These are phyloP conservation scores for Mirounga angustirostris DNA, from an alignment of 2,113 vertebrate species.

Conservation along the genomic window DNA sequence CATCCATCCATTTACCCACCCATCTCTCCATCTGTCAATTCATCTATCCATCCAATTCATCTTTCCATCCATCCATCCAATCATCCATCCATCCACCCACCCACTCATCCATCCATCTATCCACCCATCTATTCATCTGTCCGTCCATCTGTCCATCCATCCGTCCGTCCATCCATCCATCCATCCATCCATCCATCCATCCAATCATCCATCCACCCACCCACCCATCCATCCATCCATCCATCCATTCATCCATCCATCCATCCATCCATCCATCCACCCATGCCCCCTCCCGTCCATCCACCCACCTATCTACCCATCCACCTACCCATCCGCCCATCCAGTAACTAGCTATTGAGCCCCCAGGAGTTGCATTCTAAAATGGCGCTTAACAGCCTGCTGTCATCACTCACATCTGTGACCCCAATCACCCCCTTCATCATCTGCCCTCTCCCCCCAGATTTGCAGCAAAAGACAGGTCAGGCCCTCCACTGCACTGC, in stretches of 20 bases:
- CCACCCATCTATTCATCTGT: neutral
- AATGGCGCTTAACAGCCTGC: no score
- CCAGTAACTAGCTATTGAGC: neutral
- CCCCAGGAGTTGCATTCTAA: neutral
- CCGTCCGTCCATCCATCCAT: neutral
- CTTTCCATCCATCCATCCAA: rapidly evolving
- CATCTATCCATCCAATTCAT: neutral
- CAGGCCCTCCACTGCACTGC: no score
- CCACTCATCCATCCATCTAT: no score
- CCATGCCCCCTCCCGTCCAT: rapidly evolving
- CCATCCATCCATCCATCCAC: neutral
- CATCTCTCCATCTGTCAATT: neutral
- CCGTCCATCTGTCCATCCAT: neutral
- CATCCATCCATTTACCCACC: no score
- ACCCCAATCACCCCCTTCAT: rapidly evolving
- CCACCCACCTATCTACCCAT: neutral
- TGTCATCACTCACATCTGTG: neutral
- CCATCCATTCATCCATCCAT: no score
- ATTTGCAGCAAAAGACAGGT: neutral
- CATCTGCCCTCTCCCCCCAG: neutral
- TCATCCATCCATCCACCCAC: no score
- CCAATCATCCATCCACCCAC: rapidly evolving
- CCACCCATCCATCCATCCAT: neutral
- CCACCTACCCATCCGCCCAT: neutral
- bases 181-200: rapidly evolving